These are phyloP conservation scores for Wasmannia auropunctata DNA, from an alignment of 1,140 invertebrate genomes.

Conservation along the genomic window DNA sequence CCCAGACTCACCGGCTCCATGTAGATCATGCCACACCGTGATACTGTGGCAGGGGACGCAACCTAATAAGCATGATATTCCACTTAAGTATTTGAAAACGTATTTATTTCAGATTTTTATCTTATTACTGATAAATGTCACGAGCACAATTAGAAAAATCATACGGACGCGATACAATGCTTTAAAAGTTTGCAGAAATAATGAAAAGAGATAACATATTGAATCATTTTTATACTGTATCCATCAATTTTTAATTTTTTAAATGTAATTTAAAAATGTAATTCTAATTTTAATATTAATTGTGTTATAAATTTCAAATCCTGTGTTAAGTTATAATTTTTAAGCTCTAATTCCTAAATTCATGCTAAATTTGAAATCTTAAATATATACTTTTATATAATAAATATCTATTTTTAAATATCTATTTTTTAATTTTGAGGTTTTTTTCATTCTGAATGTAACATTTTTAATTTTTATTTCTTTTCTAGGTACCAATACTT, in stretches of 20 bases:
- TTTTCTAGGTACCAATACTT: not conserved
- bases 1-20: slow-evolving; percentile 95
- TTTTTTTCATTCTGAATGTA: not conserved
- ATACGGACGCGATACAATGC: not conserved
- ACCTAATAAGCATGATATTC: slow-evolving; percentile 82
- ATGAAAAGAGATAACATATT: not conserved
- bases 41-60: slow-evolving; percentile 95
- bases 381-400: not conserved
- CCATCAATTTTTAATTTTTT: not conserved
- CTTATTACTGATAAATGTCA: not conserved
- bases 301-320: not conserved
- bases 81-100: not conserved
- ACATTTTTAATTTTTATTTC: not conserved
- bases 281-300: too few species aligned
- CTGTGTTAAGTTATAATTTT: not conserved
- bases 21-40: slow-evolving; percentile 98
- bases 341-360: not conserved
- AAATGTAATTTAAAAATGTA: not conserved
- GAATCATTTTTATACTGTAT: not conserved
- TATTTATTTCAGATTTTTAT: not conserved
- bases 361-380: not conserved
- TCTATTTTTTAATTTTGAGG: not conserved
- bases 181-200: not conserved
- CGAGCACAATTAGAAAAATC: not conserved
- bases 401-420: not conserved